These are phyloP conservation scores for Sphaerophoria rueppellii DNA, from an alignment of 2,888 invertebrate species.

Conservation along the genomic window DNA sequence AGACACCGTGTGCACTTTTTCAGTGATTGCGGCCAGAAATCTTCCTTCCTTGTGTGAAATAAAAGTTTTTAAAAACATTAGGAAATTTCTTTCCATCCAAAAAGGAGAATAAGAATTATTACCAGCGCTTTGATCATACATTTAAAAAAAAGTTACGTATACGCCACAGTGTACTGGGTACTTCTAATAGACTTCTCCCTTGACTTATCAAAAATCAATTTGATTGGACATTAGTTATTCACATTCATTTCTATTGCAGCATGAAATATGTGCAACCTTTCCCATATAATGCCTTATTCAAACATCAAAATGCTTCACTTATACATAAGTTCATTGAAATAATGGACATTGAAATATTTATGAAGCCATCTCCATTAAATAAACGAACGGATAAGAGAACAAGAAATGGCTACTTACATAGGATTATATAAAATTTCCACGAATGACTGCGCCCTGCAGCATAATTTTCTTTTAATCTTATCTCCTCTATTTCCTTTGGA, in stretches of 20 bases:
- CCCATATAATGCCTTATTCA: too few species aligned
- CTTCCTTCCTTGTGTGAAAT: too few species aligned
- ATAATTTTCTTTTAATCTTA: background rate
- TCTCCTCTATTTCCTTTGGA: background rate
- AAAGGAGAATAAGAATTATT: background rate
- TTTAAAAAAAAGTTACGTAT: slow-evolving; percentile 17
- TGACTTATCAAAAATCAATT: background rate
- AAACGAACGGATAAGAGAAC: background rate
- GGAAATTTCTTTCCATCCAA: background rate
- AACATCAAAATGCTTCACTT: too few species aligned
- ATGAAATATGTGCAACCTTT: too few species aligned
- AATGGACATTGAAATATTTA: too few species aligned
- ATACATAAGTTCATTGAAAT: too few species aligned
- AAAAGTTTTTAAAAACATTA: background rate
- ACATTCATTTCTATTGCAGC: too few species aligned
- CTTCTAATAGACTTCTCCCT: background rate
- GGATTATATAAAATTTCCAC: background rate
- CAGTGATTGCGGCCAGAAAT: too few species aligned
- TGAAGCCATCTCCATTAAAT: too few species aligned
- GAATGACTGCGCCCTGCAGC: background rate
- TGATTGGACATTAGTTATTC: background rate
- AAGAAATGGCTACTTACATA: background rate
- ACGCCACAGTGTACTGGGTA: slow-evolving; percentile 12
- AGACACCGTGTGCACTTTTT: too few species aligned
- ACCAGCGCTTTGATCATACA: too few species aligned